Evolutionary conservation across 2,888 invertebrate species (phyloP), one percentile per base, ranked within the genome.

Genomic region (Cotesia congregata): DNA sequence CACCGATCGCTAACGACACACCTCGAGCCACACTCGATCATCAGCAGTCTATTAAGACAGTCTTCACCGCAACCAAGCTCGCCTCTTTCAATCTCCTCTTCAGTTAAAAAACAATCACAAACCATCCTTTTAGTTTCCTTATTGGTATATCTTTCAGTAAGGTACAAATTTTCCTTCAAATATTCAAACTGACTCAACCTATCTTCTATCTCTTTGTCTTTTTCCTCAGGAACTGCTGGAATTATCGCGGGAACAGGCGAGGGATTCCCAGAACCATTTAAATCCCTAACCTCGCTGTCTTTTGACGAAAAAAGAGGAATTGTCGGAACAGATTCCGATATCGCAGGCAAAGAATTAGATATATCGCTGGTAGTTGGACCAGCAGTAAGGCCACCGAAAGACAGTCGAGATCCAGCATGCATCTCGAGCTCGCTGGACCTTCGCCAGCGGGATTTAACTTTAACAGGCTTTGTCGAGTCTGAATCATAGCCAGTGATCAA

Each of bases 1-100:
- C 99, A 99, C 77, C 95, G 93, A 73, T 96, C 95, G 5, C 94
- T 95, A 61, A 98, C 95, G 72, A 95, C 94, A 90, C 99, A 99
- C 84, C 96, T 92, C 5, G 94, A 93, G 12, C 98, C 97, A 92
- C 97, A 99, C 93, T 99, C 99, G 87, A 99, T 98, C 95, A 98
- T 96, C n/a, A 99, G 93, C 88, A 98, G 92, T 86, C 98, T 93
- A 91, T 99, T 99, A 59, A 99, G 92, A 90, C 99, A 99, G 90
- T 98, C 97, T 86, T 97, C 97, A 0, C 97, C 98, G 89, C 99
- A 99, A 7, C 97, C 97, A 79, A 93, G 90, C 86, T 96, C 95
- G 0, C 97, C 97, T 77, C 94, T 91, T 64, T 93, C 93, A 80
- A 96, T 92, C 87, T 98, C 98, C 83, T 98, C 98, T 87, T 94